Conservation (phyloP, 2,113 vertebrate species). For the Zosterops borbonicus region DNA sequence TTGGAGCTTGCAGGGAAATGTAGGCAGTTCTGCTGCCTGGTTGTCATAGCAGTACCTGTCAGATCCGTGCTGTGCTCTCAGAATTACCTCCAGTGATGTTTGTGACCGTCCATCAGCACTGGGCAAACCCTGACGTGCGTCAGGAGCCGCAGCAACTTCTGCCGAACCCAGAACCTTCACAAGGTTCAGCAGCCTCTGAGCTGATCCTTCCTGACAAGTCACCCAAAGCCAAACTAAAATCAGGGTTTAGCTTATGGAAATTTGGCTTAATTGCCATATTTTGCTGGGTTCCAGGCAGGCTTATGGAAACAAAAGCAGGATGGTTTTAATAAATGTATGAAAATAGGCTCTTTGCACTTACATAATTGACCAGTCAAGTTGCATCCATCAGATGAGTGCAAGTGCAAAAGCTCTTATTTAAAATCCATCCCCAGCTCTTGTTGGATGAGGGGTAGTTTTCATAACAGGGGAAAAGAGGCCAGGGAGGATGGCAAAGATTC, state of each 20-base stretch:
- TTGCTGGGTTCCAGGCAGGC: not conserved
- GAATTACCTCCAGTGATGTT: not conserved
- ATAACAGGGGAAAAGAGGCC: not conserved
- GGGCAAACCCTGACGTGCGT: not conserved
- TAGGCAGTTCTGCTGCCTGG: not conserved
- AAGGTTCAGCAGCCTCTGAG: not conserved
- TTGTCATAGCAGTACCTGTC: conserved; percentile 59
- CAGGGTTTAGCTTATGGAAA: not conserved
- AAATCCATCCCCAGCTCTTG: not conserved
- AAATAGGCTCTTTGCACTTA: not conserved
- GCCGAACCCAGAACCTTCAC: not conserved
- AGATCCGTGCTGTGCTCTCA: not conserved
- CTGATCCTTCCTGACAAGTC: not conserved
- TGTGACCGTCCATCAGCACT: not conserved
- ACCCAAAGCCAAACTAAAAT: not conserved
- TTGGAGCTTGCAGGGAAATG: conserved; percentile 13
- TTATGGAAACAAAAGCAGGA: not conserved
- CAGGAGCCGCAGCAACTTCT: not conserved
- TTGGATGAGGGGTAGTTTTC: not conserved
- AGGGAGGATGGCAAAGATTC: not conserved
- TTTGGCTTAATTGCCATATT: not conserved
- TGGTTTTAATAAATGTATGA: not conserved
- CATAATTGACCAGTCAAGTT: not conserved
- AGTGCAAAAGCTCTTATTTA: not conserved
- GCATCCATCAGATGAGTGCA: not conserved